Base-by-base conservation (phyloP, 1,140 invertebrate species). In the Eurosta solidaginis region DNA sequence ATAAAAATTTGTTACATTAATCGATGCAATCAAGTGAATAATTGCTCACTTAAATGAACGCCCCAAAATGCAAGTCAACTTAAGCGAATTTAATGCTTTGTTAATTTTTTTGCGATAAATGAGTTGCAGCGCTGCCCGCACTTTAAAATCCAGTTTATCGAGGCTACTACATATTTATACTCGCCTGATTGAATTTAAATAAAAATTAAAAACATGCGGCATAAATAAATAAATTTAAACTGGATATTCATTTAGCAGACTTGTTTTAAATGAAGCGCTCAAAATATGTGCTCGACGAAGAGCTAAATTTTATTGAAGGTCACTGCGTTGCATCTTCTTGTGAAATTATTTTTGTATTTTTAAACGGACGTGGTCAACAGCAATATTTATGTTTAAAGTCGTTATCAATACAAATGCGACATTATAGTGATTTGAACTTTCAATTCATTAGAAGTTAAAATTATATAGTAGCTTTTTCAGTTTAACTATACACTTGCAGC, bases 181-280 rank as follows among this genome's bases (percentile, higher is more conserved):
- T 14, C 45, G n/a, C n/a, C 9, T 17, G 14, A 17, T 17, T n/a
- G n/a, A 17, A 47, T n/a, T 17, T 47, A 7, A 12, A 47, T 47
- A 47, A 17, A 14, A 10, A 47, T 47, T 47, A 17, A 12, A 47
- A 12, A 47, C 22, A 22, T 3, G 49, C 14, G 6, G 17, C 7
- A 22, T 1, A 6, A 22, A 50, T 7, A 22, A 25, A 27, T 12
- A 10, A 54, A 54, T 12, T 27, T 14, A 54, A 20, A 54, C n/a
- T n/a, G n/a, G n/a, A n/a, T 20, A 54, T 52, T 52, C 49, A 52
- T 52, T 49, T 3, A 49, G 4, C n/a, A 49, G 4, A 22, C 59
- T 68, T 40, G 59, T 68, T 68, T n/a, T 20, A 68, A 68, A 20
- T 68, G 59, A 68, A 68, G 59, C 59, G 59, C 22, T 36, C 36